Conservation (phyloP, 2,797 vertebrate genomes). For the Myotis findleyi region DNA sequence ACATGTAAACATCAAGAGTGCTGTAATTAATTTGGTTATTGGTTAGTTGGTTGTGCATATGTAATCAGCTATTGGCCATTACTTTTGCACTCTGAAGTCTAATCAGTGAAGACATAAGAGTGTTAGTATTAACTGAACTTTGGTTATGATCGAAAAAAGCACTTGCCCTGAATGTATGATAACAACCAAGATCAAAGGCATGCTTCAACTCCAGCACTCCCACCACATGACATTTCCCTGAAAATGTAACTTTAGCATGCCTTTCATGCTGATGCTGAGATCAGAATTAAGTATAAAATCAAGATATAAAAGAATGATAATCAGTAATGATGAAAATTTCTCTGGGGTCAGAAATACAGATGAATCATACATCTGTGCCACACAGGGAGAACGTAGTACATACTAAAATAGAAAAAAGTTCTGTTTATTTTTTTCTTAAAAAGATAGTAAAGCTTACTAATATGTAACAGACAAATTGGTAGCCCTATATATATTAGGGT, state of each 20-base stretch:
- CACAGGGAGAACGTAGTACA: neutral
- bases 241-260: neutral
- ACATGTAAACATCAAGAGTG: neutral
- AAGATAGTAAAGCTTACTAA: neutral
- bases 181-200: neutral
- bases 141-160: neutral
- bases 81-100: neutral
- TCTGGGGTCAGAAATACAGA: neutral
- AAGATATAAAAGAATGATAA: neutral
- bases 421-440: slow-evolving; percentile 1
- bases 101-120: neutral
- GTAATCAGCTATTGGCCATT: neutral
- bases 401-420: neutral
- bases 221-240: neutral
- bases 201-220: neutral
- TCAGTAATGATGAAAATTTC: neutral
- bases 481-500: neutral
- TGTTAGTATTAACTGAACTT: slow-evolving; percentile 16
- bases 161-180: neutral
- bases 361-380: neutral
- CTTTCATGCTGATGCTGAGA: neutral
- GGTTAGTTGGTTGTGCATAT: neutral
- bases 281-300: neutral
- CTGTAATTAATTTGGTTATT: neutral
- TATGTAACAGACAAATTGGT: neutral